These are phyloP conservation scores for Herpetotheres cachinnans DNA, from an alignment of 2,113 vertebrate genomes.

Conservation along the genomic window DNA sequence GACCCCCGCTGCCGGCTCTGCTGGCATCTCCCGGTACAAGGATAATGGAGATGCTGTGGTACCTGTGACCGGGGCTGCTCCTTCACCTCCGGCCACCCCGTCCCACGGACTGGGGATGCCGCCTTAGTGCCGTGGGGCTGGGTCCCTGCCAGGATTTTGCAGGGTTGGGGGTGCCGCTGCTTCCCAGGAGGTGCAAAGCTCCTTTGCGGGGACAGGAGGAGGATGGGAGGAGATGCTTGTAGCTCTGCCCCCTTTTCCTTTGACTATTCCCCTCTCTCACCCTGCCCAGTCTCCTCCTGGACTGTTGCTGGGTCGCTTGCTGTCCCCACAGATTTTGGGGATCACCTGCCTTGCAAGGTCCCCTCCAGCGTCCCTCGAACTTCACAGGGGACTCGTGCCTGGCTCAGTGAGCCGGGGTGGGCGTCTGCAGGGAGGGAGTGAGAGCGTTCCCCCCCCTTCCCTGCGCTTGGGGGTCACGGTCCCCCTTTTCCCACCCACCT, in stretches of 20 bases:
- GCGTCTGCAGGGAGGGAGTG: rapidly evolving
- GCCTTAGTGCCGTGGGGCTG: background rate
- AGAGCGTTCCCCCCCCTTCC: background rate
- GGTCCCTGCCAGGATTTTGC: background rate
- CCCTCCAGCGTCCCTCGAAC: background rate
- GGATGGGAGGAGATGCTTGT: background rate
- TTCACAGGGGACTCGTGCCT: background rate
- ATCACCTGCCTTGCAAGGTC: background rate
- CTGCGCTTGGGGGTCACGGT: rapidly evolving
- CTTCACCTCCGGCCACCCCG: background rate
- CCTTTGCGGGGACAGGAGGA: background rate
- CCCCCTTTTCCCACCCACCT: background rate
- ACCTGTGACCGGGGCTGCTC: background rate
- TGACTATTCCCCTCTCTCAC: background rate
- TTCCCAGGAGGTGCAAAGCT: background rate
- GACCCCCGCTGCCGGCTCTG: background rate
- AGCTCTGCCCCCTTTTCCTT: background rate
- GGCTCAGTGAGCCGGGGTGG: background rate
- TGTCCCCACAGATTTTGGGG: background rate
- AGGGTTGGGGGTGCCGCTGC: background rate
- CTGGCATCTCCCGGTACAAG: background rate
- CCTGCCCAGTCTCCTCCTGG: background rate
- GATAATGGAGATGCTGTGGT: background rate
- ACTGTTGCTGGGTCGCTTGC: background rate
- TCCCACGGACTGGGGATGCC: background rate